These are phyloP conservation scores for Pipistrellus kuhlii DNA, from an alignment of 2,797 vertebrate species.

Conservation along the genomic window DNA sequence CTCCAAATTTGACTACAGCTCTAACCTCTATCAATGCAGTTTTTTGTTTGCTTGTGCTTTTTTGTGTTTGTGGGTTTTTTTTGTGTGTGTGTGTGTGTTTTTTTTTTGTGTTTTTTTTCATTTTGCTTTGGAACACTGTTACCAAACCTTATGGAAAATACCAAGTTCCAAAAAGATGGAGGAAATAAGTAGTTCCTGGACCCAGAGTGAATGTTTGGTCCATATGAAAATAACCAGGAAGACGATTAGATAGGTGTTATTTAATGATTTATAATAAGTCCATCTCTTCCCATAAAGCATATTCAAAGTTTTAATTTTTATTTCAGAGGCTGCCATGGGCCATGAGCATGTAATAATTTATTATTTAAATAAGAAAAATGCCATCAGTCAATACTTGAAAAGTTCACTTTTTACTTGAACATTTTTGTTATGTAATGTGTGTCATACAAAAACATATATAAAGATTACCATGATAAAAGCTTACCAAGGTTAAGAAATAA, in stretches of 20 bases:
- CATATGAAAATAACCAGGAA: conserved; percentile 30
- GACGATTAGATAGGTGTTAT: background rate
- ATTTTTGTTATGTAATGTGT: conserved; percentile 16
- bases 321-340: background rate
- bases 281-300: background rate
- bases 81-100: too few relatives aligned
- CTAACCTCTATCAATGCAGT: conserved; percentile 71
- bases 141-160: conserved; percentile 64
- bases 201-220: background rate
- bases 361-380: conserved; percentile 15
- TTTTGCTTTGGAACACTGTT: conserved; percentile 69
- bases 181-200: background rate
- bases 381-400: background rate
- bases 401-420: conserved; percentile 43
- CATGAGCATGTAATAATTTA: background rate
- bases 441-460: background rate
- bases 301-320: conserved; percentile 42
- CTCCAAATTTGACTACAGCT: conserved; percentile 72
- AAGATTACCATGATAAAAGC: background rate
- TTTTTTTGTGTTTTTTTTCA: conserved; percentile 48
- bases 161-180: conserved; percentile 69
- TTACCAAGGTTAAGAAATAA: conserved; percentile 35
- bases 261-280: background rate
- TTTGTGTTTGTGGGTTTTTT: too few relatives aligned
- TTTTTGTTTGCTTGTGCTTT: conserved; percentile 5